These are phyloP conservation scores for Diploptera punctata DNA, from an alignment of 2,888 invertebrate genomes.

Conservation along the genomic window DNA sequence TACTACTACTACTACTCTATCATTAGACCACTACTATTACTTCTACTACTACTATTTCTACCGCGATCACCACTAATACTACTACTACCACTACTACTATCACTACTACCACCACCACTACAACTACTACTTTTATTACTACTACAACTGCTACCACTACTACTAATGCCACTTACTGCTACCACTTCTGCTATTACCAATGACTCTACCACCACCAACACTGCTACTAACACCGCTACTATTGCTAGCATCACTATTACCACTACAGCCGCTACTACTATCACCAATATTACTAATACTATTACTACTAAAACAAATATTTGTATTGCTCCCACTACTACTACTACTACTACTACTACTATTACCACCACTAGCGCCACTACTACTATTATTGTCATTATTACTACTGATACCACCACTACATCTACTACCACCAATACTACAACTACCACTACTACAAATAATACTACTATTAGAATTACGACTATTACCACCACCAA, in stretches of 20 bases:
- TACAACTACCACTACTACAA: conserved; percentile 1
- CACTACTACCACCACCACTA: background rate
- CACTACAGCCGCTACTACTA: background rate
- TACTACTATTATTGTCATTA: conserved; percentile 2
- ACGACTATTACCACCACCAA: conserved; percentile 1
- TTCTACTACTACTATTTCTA: background rate
- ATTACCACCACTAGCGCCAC: conserved; percentile 1
- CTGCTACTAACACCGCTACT: background rate
- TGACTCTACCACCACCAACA: background rate
- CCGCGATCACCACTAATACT: no score
- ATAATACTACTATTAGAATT: background rate
- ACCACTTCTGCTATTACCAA: background rate
- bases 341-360: conserved; percentile 13
- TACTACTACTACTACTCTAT: conserved; percentile 4
- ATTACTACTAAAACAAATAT: background rate
- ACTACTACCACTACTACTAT: no score
- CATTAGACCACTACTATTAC: no score
- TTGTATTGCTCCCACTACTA: background rate
- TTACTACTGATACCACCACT: background rate
- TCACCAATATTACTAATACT: no score
- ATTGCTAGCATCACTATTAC: background rate
- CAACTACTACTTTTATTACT: background rate
- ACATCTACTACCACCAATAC: background rate
- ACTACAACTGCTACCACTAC: background rate
- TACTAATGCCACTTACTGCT: no score